A percentile compares a stretch with the other conserved stretches of the same genome.
Conservation (phyloP, 2,797 vertebrate genomes). For the Taeniopygia guttata region DNA sequence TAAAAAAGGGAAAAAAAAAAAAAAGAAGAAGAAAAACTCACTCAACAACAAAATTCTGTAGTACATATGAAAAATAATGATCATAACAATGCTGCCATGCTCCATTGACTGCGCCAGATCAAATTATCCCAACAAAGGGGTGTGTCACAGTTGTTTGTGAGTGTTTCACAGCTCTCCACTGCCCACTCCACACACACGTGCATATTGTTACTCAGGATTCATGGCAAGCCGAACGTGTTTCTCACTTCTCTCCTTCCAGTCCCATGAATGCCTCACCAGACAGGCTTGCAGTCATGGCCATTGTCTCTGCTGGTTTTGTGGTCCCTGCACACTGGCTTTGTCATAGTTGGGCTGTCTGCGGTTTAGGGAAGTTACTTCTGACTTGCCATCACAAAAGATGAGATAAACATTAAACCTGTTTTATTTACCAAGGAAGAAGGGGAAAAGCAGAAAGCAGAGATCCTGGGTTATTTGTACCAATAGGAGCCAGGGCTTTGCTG, state of each 20-base stretch:
- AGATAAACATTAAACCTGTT: background rate
- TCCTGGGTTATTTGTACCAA: fast-evolving
- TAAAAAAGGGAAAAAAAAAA: background rate
- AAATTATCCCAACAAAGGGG: background rate
- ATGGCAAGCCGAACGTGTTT: background rate
- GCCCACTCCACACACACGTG: background rate
- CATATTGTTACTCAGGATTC: background rate
- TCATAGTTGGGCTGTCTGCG: background rate
- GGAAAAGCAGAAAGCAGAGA: background rate
- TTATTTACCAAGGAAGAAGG: background rate
- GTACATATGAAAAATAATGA: background rate
- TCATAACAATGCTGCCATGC: background rate
- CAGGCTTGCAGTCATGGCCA: fast-evolving
- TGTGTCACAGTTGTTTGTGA: background rate
- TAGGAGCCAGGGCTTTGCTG: background rate
- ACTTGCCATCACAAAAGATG: background rate
- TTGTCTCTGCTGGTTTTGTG: background rate
- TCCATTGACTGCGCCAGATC: background rate
- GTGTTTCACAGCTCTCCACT: background rate
- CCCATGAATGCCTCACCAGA: background rate
- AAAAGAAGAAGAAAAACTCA: background rate
- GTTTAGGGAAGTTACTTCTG: background rate
- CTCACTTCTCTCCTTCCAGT: background rate
- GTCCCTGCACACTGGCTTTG: background rate
- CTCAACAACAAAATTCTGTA: background rate